Evolutionary conservation across 2,888 invertebrate genomes (phyloP), one percentile per base, ranked within the genome.

Genomic region (Tiphia femorata): DNA sequence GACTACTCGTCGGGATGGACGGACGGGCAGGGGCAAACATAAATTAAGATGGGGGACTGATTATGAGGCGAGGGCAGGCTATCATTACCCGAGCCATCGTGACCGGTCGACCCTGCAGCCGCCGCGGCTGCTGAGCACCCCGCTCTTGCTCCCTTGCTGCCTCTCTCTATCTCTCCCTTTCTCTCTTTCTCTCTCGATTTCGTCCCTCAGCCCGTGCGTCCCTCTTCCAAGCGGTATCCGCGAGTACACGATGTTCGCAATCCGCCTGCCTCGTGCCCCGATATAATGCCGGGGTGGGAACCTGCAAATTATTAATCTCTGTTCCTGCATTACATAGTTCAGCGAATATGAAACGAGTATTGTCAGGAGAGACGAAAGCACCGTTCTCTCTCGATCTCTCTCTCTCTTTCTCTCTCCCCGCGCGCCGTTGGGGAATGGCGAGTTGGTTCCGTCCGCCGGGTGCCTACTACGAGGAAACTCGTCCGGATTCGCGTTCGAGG

Each of bases 21-120:
- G 67, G 64, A 73, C 77, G 67, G 75, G 80, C 79, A 78, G 81
- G 78, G 77, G 79, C 78, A 78, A 77, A 81, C 81, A 81, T 81
- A 81, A 81, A 81, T 81, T 81, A 81, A 81, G 81, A 81, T 81
- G 79, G 79, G 78, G 78, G 81, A 81, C 81, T 81, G 81, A 81
- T 81, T 81, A 81, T 79, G 81, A 81, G 74, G 76, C 73, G 76
- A 78, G 79, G 75, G 81, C 79, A 79, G 79, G 75, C 81, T 81
- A 80, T 81, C 81, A 81, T 81, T 81, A 81, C 70, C 72, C 69
- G 72, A 76, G 76, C 78, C 78, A 79, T 80, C 81, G 81, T 81
- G 81, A 81, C 80, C 80, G 80, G 78, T 75, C 80, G 79, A 80
- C 79, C 78, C 81, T 79, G 79, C 74, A 71, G 73, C 71, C 73